phyloP scores from a whole-genome alignment of 2,888 invertebrate species.

The Drosophila helvetica region DNA sequence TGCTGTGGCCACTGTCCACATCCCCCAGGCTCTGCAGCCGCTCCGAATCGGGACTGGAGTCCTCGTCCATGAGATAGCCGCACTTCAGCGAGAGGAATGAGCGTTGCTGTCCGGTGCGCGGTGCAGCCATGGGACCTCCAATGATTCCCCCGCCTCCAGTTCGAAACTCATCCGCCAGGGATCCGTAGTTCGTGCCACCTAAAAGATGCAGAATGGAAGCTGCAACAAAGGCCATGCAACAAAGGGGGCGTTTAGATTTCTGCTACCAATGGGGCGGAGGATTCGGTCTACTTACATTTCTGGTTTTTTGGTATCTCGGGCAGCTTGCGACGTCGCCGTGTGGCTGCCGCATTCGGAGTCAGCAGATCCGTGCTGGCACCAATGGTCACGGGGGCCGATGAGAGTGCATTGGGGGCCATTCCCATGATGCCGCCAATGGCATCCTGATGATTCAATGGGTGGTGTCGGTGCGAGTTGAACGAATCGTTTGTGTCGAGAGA shows the following conservation, averaged over 20 bases:
- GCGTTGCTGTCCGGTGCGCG: constrained; percentile 77
- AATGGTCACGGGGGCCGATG: constrained; percentile 45
- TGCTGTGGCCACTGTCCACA: constrained; percentile 95
- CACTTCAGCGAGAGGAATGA: constrained; percentile 89
- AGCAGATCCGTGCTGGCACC: constrained; percentile 62
- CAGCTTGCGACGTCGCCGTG: constrained; percentile 90
- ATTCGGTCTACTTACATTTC: constrained; percentile 88
- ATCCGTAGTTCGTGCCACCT: constrained; percentile 69
- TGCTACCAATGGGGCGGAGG: constrained; percentile 56
- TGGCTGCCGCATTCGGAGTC: constrained; percentile 63
- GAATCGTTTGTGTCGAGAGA: constrained; percentile 80
- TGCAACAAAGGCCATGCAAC: constrained; percentile 84
- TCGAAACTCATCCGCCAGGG: constrained; percentile 85
- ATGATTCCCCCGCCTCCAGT: constrained; percentile 64
- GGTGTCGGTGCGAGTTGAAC: constrained; percentile 80
- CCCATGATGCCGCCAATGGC: constrained; percentile 79
- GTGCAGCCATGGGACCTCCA: constrained; percentile 25
- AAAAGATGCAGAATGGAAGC: constrained; percentile 87
- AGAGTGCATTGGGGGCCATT: constrained; percentile 52
- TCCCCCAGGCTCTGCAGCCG: constrained; percentile 89
- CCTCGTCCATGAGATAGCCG: constrained; percentile 90
- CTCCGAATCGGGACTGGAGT: constrained; percentile 94
- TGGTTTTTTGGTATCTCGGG: constrained; percentile 96
- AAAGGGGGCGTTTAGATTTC: constrained; percentile 59
- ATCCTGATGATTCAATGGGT: constrained; percentile 81